Percentiles rank a stretch among this genome's conserved stretches.
These are phyloP conservation scores for Phyllotreta cruciferae DNA, from an alignment of 2,888 invertebrate genomes.

Conservation along the genomic window DNA sequence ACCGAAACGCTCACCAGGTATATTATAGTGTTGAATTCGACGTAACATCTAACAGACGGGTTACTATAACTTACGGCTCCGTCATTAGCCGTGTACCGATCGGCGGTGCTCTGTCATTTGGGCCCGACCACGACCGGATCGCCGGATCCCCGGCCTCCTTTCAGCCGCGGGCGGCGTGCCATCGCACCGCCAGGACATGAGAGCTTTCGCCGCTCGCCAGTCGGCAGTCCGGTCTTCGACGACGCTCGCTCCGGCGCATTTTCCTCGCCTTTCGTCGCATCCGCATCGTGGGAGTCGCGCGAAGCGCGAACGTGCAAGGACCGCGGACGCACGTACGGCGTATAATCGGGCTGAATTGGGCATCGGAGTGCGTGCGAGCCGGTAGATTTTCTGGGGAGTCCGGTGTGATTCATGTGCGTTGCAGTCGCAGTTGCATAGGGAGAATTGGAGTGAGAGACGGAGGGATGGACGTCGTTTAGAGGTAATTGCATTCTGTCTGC, in stretches of 20 bases:
- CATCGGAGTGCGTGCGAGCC: neutral
- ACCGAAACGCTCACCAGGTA: too few relatives aligned
- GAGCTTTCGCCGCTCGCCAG: slow-evolving; percentile 24
- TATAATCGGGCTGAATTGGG: neutral
- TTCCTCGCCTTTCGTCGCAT: neutral
- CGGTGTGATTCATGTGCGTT: slow-evolving; percentile 6
- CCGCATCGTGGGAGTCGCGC: slow-evolving; percentile 21
- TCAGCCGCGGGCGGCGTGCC: slow-evolving; percentile 18
- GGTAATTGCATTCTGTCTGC: neutral
- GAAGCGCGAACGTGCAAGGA: slow-evolving; percentile 19
- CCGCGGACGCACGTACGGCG: neutral
- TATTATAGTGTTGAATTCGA: slow-evolving; percentile 3
- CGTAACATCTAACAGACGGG: neutral
- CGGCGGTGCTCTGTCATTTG: slow-evolving; percentile 12
- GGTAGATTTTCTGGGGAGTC: neutral
- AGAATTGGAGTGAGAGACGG: neutral
- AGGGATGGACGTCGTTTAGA: neutral
- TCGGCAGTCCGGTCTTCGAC: slow-evolving; percentile 16
- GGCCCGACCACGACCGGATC: slow-evolving; percentile 24
- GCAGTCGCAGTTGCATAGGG: neutral
- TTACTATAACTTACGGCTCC: slow-evolving; percentile 1
- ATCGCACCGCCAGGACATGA: slow-evolving; percentile 18
- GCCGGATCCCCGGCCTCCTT: slow-evolving; percentile 19
- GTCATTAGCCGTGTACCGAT: slow-evolving; percentile 12
- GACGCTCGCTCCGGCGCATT: slow-evolving; percentile 13